Base-by-base conservation (phyloP, 1,140 invertebrate species). In the Oryzaephilus surinamensis region DNA sequence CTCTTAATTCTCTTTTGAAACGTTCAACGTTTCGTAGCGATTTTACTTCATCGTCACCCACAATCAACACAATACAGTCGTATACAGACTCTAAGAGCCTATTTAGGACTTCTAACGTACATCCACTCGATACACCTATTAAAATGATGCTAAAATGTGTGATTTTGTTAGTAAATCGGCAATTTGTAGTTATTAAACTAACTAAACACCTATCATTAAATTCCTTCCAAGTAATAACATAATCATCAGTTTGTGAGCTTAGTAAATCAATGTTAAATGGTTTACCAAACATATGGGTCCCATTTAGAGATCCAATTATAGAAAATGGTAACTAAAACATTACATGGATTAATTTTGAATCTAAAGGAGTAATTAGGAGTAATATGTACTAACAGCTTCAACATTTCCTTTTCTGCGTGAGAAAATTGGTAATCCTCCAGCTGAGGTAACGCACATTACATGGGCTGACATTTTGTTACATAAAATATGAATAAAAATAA, bases 251-350 rank as follows among this genome's bases (percentile, higher is more conserved):
- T 30, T 72, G 59, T 0, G 81, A 80, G 14, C 71, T 71, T 20
- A 78, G 55, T 4, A 89, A 55, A 47, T 73, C 65, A 23, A 82
- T 69, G 23, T 74, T 71, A 36, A 83, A 76, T 2, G 76, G 77
- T 54, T 79, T 81, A 1, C 81, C 72, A 65, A 84, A 88, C 73
- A 88, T 81, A 46, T 86, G 81, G n/a, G 87, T 76, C 4, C 82
- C 83, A 69, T 86, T 86, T 13, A 88, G 52, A 2, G 81, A 82
- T n/a, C 81, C 84, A 39, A 84, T 73, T 32, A 79, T 72, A 14
- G 82, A 80, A 62, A 85, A 87, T 4, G 81, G 77, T 41, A 87
- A 64, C 82, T 87, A 52, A 14, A 70, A 72, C 32, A 24, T 11
- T 27, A 14, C 6, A 31, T 27, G 7, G 17, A 21, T 11, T 14